Percentiles rank a stretch among this genome's conserved stretches.
These are phyloP conservation scores for Microcebus tavaratra DNA, from an alignment of 2,113 vertebrate species.

Conservation along the genomic window DNA sequence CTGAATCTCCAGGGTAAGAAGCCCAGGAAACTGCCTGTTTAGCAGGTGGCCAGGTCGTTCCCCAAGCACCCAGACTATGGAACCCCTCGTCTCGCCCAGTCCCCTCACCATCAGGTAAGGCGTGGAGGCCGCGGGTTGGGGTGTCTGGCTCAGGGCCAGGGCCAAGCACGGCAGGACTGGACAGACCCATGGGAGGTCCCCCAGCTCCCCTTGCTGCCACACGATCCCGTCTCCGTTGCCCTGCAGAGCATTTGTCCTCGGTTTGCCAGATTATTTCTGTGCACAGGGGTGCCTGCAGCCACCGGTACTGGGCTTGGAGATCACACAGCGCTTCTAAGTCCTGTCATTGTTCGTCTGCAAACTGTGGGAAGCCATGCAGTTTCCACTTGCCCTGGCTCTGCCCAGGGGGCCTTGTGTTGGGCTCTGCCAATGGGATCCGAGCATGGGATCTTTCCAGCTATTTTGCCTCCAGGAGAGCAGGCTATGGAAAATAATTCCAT, in stretches of 20 bases:
- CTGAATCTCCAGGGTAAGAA: neutral
- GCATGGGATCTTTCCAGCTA: neutral
- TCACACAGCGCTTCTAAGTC: fast-evolving
- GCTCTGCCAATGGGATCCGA: neutral
- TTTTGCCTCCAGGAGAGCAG: conserved; percentile 10
- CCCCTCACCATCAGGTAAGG: neutral
- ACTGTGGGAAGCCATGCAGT: neutral
- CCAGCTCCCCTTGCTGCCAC: neutral
- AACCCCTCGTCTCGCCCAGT: fast-evolving
- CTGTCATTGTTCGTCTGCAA: neutral
- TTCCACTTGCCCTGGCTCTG: neutral
- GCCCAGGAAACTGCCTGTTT: neutral
- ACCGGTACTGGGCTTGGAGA: neutral
- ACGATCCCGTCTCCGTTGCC: fast-evolving
- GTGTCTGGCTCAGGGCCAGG: neutral
- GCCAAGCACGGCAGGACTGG: neutral
- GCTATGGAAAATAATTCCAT: conserved; percentile 38
- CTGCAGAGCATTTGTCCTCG: fast-evolving
- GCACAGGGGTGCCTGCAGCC: neutral
- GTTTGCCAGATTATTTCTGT: neutral
- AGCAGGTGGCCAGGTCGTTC: neutral
- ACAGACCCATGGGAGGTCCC: neutral
- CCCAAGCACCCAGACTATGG: neutral
- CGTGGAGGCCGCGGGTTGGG: fast-evolving
- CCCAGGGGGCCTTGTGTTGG: neutral